Evolutionary conservation across 2,888 invertebrate genomes (phyloP).

Genomic region (Caenorhabditis sp.): DNA sequence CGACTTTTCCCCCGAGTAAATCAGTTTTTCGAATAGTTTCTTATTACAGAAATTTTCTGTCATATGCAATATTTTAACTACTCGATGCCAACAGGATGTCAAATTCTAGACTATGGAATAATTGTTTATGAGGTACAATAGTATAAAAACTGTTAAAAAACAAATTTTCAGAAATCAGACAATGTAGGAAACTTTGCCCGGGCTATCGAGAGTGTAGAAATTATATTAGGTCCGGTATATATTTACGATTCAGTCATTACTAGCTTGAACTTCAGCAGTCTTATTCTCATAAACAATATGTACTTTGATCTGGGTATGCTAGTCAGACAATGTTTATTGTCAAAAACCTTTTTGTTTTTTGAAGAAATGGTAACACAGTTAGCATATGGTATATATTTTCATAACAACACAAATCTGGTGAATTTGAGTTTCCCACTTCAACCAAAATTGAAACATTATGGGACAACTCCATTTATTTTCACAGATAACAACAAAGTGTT

Average conservation of each 20-base stretch:
- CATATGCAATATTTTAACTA: not conserved
- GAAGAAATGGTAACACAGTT: not conserved
- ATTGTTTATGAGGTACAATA: not conserved
- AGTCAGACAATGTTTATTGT: too few relatives aligned
- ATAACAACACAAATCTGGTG: not conserved
- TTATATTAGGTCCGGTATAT: not conserved
- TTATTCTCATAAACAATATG: not conserved
- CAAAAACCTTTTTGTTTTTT: too few relatives aligned
- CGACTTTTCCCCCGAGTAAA: too few relatives aligned
- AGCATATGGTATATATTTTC: not conserved
- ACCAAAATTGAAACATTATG: not conserved
- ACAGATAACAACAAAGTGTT: not conserved
- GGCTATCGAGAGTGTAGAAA: not conserved
- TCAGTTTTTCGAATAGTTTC: not conserved
- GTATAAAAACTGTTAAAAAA: not conserved
- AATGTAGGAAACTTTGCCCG: not conserved
- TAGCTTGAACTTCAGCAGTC: not conserved
- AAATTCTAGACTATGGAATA: not conserved
- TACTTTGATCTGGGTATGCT: not conserved
- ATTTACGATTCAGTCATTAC: not conserved
- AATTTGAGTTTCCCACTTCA: not conserved
- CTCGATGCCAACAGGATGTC: not conserved
- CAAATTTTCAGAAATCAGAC: not conserved
- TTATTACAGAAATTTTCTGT: not conserved
- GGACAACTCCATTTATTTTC: not conserved